phyloP scores from a whole-genome alignment of 2,797 vertebrate genomes.

The Morelia viridis region DNA sequence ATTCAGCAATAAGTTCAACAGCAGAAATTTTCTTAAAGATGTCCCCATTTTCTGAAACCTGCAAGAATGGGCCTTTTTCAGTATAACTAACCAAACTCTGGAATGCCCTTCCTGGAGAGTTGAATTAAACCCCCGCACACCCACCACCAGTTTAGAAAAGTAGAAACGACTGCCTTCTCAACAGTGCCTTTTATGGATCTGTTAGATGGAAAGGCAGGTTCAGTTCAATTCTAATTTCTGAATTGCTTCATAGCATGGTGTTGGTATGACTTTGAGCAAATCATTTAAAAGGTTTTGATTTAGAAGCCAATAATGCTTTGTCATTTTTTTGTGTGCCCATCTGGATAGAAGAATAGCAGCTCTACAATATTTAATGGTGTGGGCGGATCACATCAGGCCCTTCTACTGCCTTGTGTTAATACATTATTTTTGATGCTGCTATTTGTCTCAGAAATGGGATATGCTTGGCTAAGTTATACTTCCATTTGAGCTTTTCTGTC shows the following conservation, averaged over 20 bases:
- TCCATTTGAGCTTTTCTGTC: background rate
- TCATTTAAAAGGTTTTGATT: background rate
- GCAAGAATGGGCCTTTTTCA: background rate
- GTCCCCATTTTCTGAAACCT: background rate
- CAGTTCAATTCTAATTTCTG: background rate
- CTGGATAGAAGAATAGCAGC: background rate
- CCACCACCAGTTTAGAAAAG: background rate
- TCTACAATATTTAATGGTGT: background rate
- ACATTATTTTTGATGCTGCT: background rate
- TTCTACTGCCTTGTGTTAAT: background rate
- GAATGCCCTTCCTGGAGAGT: background rate
- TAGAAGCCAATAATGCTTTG: background rate
- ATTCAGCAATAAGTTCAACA: background rate
- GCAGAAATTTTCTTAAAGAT: background rate
- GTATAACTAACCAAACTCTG: background rate
- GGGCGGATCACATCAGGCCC: background rate
- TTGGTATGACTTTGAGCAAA: background rate
- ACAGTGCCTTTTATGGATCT: background rate
- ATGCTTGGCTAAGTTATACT: background rate
- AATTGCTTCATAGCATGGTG: background rate
- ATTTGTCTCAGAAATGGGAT: slow-evolving; percentile 3
- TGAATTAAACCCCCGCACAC: background rate
- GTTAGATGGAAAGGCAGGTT: background rate
- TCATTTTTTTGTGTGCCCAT: background rate
- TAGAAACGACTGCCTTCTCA: background rate